Evolutionary conservation across 2,888 invertebrate genomes (phyloP).

Genomic region (Lasiommata megera): DNA sequence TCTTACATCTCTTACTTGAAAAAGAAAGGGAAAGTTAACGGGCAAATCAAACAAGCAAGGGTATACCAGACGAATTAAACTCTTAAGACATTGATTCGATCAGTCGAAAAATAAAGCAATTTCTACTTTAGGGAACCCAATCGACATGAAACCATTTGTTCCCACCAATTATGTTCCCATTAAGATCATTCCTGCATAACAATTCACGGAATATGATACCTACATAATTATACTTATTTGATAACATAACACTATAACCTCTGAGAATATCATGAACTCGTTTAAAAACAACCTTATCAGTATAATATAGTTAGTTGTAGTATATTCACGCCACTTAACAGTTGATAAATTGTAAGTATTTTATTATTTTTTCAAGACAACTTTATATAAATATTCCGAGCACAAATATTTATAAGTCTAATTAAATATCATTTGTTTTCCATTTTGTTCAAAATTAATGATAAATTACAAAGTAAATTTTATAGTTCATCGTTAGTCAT

Average conservation of each 20-base stretch:
- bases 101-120: too few species aligned
- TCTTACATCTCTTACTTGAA: too few species aligned
- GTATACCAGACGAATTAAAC: too few species aligned
- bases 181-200: background rate
- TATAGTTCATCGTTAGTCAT: too few species aligned
- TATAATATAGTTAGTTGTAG: background rate
- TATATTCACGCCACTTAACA: background rate
- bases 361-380: background rate
- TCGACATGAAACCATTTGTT: background rate
- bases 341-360: constrained; percentile 6
- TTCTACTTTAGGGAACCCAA: background rate
- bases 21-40: too few species aligned
- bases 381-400: too few species aligned
- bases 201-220: background rate
- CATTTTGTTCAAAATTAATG: too few species aligned
- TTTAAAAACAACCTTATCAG: constrained; percentile 9
- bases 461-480: too few species aligned
- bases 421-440: too few species aligned
- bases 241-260: constrained; percentile 12
- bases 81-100: too few species aligned
- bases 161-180: background rate
- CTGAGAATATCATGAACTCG: constrained; percentile 4
- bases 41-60: too few species aligned
- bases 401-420: too few species aligned
- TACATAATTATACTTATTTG: background rate